These are phyloP conservation scores for Myotis vivesi DNA, from an alignment of 2,797 vertebrate genomes.

Conservation along the genomic window DNA sequence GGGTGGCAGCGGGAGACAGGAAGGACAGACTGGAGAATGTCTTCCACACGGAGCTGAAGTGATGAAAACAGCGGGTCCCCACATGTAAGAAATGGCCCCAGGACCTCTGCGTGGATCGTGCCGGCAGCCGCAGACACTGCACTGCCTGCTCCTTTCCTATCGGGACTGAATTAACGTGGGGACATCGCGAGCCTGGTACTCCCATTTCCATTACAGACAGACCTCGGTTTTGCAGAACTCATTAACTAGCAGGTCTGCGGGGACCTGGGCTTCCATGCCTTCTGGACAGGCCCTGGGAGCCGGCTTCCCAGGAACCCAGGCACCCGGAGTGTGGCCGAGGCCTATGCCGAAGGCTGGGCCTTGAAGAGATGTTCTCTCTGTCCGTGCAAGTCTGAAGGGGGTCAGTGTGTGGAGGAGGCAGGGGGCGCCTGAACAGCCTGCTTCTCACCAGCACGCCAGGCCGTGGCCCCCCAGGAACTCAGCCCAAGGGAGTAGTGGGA, in stretches of 20 bases:
- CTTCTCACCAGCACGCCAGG: not conserved
- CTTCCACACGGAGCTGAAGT: conserved; percentile 54
- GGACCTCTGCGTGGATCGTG: not conserved
- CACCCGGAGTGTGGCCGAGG: accelerated
- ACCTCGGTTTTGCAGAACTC: conserved; percentile 74
- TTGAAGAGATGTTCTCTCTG: not conserved
- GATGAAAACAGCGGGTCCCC: conserved; percentile 34
- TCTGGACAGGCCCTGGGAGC: conserved; percentile 16
- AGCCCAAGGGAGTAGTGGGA: not conserved
- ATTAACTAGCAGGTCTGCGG: conserved; percentile 66
- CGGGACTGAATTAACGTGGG: conserved; percentile 4
- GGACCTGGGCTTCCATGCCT: conserved; percentile 60
- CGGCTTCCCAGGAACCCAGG: not conserved
- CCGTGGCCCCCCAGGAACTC: not conserved
- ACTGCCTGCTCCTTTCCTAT: not conserved
- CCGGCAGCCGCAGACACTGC: not conserved
- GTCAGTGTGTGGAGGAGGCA: no score
- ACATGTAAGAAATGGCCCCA: not conserved
- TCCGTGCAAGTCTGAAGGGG: no score
- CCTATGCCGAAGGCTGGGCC: not conserved
- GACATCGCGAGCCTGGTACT: conserved; percentile 45
- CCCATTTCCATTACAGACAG: conserved; percentile 67
- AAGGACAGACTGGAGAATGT: conserved; percentile 31
- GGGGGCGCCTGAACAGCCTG: not conserved
- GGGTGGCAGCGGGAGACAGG: conserved; percentile 66